Evolutionary conservation across 2,797 vertebrate genomes (phyloP).

Genomic region (Arctocebus calabarensis): DNA sequence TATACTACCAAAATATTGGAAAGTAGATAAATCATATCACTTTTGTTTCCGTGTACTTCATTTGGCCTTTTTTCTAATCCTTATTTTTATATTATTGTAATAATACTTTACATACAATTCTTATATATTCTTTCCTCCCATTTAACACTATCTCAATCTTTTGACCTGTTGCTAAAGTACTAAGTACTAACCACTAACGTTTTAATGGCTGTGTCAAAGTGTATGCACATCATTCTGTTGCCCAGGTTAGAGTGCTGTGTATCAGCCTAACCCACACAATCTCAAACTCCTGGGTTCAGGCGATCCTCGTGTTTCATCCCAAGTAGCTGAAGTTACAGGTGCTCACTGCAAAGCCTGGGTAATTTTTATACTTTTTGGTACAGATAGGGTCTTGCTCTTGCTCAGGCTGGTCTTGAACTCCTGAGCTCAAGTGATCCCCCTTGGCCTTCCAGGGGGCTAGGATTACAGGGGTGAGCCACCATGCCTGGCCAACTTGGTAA

Average conservation of each 20-base stretch:
- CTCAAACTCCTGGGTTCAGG: too few species aligned
- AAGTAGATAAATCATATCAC: background rate
- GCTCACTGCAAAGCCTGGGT: too few species aligned
- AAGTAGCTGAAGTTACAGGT: too few species aligned
- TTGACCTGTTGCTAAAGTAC: slow-evolving; percentile 9
- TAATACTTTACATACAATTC: background rate
- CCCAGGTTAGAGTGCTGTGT: too few species aligned
- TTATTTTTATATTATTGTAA: slow-evolving; percentile 7
- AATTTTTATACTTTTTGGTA: too few species aligned
- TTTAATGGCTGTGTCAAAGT: slow-evolving; percentile 57
- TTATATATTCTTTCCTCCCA: background rate
- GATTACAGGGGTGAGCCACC: too few species aligned
- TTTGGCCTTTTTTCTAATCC: background rate
- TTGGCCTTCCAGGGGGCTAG: too few species aligned
- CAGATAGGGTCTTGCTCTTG: too few species aligned
- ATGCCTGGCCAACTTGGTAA: background rate
- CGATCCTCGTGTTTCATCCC: too few species aligned
- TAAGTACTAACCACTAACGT: background rate
- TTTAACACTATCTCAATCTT: background rate
- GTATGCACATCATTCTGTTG: slow-evolving; percentile 20
- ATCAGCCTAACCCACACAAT: too few species aligned
- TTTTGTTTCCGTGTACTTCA: background rate
- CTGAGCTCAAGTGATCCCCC: too few species aligned
- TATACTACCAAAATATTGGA: background rate
- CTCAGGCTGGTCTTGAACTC: too few species aligned